Evolutionary conservation across 2,797 vertebrate species (phyloP).

Genomic region (Agapornis canus): DNA sequence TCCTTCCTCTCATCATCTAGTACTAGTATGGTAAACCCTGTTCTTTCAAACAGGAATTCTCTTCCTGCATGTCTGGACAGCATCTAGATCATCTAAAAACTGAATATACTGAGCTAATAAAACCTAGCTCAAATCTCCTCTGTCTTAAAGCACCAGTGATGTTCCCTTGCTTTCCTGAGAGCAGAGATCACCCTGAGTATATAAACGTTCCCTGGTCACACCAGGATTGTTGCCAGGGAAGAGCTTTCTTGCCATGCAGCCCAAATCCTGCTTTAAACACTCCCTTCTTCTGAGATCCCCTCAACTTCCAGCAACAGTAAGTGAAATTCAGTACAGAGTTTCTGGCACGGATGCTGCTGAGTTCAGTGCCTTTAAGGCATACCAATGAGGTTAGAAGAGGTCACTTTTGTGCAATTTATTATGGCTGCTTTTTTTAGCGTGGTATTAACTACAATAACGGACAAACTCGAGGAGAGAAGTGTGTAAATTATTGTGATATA

Average conservation of each 20-base stretch:
- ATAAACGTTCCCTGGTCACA: background rate
- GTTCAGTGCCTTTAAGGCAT: conserved; percentile 71
- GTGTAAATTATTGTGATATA: background rate
- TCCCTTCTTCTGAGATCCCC: background rate
- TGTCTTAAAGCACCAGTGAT: background rate
- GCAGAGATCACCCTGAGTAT: background rate
- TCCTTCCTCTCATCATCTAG: background rate
- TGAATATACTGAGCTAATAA: background rate
- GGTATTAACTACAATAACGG: background rate
- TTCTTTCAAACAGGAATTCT: background rate
- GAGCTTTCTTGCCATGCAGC: background rate
- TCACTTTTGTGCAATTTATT: conserved; percentile 30
- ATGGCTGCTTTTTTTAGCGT: conserved; percentile 23
- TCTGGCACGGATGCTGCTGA: conserved; percentile 17
- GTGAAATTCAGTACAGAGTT: background rate
- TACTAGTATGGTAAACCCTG: background rate
- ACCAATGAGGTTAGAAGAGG: conserved; percentile 5
- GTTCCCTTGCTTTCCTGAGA: background rate
- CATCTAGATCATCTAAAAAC: background rate
- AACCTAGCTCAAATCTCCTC: background rate
- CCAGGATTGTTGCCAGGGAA: background rate
- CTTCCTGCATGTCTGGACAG: background rate
- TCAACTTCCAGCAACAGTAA: background rate
- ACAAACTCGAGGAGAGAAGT: conserved; percentile 21
- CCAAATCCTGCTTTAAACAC: background rate